Evolutionary conservation across 2,113 vertebrate genomes (phyloP), one percentile per base, ranked within the genome.

Genomic region (Bombycilla garrulus): DNA sequence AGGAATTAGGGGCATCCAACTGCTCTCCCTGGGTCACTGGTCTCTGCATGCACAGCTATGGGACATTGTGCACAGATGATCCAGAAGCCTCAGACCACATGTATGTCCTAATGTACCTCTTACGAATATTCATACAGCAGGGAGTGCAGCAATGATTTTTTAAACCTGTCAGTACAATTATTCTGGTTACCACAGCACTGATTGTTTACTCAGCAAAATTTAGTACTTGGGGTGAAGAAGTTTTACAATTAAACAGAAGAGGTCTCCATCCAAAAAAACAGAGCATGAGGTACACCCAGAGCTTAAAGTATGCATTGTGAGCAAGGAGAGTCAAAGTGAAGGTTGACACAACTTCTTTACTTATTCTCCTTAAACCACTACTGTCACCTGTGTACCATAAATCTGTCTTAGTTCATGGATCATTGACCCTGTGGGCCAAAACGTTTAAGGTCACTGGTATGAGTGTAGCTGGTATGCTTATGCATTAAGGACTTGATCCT

Each of bases 401-500:
- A 95, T 91, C 82, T 87, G 44, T 64, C 82, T 83, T 81, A 78
- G 51, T 90, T 88, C 53, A 77, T 88, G 77, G 62, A 94, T 91
- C 91, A 88, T 62, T 94, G 96, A 79, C 69, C 82, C 40, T 17
- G 12, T 50, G 80, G 73, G 89, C 83, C 80, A 87, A 94, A 93
- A 84, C 9, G 0, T 56, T 93, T 93, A 81, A 95, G 88, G 92
- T 91, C 21, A 0, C 61, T 62, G 61, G 24, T 65, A 89, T 88
- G 61, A 69, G 65, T 81, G 64, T 79, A 91, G 61, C 29, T 92
- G 74, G 17, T 51, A 58, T 56, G 51, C 22, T 76, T 92, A 22
- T 57, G 26, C 4, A 0, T 51, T 72, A 44, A 23, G 20, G 66
- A 29, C 33, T 71, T 47, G 26, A 71, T 94, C 54, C 38, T 74